Base-by-base conservation (phyloP, 2,113 vertebrate genomes). In the Nansenia antarctica region DNA sequence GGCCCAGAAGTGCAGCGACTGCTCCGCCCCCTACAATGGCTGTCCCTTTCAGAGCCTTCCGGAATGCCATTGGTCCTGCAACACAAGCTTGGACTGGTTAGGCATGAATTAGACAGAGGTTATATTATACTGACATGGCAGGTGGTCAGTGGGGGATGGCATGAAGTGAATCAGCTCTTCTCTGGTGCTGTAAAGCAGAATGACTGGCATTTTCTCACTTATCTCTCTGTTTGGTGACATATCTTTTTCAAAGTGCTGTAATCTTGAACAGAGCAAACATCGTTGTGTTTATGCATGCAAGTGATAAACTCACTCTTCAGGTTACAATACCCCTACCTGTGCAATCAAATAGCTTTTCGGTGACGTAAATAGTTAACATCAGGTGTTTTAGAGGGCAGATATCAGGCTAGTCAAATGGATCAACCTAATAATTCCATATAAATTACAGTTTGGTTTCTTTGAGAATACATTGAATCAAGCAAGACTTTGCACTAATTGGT, bases 51-150 rank as follows among this genome's bases (percentile, higher is more conserved):
- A 94, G 83, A 71, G 89, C 93, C 85, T 93, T 98, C 78, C 85
- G 94, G 94, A 98, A 98, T 67, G 97, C 96, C 97, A 99, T 99
- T 1, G 67, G 49, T 53, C 83, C 91, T 93, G 79, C 0, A 29
- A 69, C 3, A 42, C 32, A 29, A 5, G 60, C 27, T 55, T 49
- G 62, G 63, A 71, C 49, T 3, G 39, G 69, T 62, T 14, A 57
- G 9, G 22, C 5, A 24, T 45, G 54, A 57, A 27, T n/a, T 30
- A 30, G 53, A 29, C n/a, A 22, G 20, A 42, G 42, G 24, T 69
- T 76, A 37, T 8, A 12, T 59, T 35, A 6, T 29, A 32, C 3
- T 15, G n/a, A 49, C 35, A 35, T 55, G 62, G 47, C 61, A 63
- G 52, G 45, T 26, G 70, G 65, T 32, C 45, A 47, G 54, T 53